Base-by-base conservation (phyloP, 53 echinoderm and acorn worm genomes). In the Astropecten irregularis region DNA sequence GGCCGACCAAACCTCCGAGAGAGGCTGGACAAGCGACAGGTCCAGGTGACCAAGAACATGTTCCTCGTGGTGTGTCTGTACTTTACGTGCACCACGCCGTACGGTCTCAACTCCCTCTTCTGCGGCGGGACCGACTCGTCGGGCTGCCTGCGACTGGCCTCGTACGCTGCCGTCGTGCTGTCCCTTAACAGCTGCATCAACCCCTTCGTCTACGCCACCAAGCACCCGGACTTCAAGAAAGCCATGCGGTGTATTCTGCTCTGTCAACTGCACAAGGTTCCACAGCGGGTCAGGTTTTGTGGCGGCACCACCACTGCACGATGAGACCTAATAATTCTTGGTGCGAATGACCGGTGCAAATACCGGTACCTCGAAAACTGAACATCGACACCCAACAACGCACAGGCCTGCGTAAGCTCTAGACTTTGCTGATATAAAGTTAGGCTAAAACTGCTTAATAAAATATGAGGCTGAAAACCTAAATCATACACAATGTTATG, bases 41-140 rank as follows among this genome's bases (percentile, higher is more conserved):
- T 85, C 6, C 62, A 85, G 42, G 85, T 85, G 4, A 85, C 85
- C 63, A 85, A 85, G 40, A 85, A 85, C 73, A 85, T 85, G 85
- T 85, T 85, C 57, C 73, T 73, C 44, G 52, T 85, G 25, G 85
- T 85, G 16, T 85, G 85, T 49, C 26, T 85, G 40, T 85, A 62
- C 64, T 85, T 73, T 31, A 7, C 73, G 49, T 85, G 85, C 50
- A 62, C 73, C n/a, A 85, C 85, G 26, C 85, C 85, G 22, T 85
- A 85, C 32, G 85, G 85, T 8, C 73, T 85, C 11, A n/a, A n/a
- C n/a, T 34, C 73, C 18, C 63, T 85, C 30, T 13, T 85, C 22
- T 85, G 85, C 31, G 9, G 14, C 73, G 11, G 6, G 6, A 42
- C 6, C 42, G 42, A 8, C 6, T 40, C 52, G 14, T 20, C 35